A percentile compares a stretch with the other conserved stretches of the same genome.
Evolutionary conservation across 2,888 invertebrate species (phyloP).

Genomic region (Diarsia dahlii): DNA sequence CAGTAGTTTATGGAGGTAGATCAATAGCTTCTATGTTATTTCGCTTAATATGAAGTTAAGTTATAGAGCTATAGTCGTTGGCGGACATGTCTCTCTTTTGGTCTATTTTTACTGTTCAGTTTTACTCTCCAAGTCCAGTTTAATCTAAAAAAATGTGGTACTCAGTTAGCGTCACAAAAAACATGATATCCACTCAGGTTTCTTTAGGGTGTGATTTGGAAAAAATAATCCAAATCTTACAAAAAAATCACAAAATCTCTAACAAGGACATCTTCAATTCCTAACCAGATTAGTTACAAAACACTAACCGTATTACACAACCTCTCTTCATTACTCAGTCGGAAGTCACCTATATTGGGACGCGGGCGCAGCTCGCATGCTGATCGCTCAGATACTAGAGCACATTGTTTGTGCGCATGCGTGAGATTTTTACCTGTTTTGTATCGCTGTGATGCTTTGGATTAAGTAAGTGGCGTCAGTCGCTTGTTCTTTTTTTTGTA

Average conservation of each 20-base stretch:
- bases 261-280: slow-evolving; percentile 40
- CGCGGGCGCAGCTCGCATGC: slow-evolving; percentile 45
- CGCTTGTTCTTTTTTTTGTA: neutral
- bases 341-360: slow-evolving; percentile 63
- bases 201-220: no score
- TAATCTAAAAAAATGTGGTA: no score
- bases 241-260: neutral
- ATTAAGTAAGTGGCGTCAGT: slow-evolving; percentile 3
- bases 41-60: no score
- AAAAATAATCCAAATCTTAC: no score
- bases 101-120: neutral
- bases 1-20: neutral
- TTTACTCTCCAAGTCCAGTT: neutral
- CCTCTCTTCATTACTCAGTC: slow-evolving; percentile 38
- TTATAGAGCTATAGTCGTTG: neutral
- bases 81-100: neutral
- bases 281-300: slow-evolving; percentile 42
- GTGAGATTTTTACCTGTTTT: slow-evolving; percentile 40
- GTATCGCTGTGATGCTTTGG: neutral
- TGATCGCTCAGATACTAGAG: slow-evolving; percentile 32
- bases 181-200: neutral
- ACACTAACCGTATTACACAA: slow-evolving; percentile 49
- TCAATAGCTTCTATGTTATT: neutral
- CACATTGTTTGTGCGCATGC: slow-evolving; percentile 48
- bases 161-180: neutral